Evolutionary conservation across 2,888 invertebrate species (phyloP).

Genomic region (Megaustenia siamemsis): DNA sequence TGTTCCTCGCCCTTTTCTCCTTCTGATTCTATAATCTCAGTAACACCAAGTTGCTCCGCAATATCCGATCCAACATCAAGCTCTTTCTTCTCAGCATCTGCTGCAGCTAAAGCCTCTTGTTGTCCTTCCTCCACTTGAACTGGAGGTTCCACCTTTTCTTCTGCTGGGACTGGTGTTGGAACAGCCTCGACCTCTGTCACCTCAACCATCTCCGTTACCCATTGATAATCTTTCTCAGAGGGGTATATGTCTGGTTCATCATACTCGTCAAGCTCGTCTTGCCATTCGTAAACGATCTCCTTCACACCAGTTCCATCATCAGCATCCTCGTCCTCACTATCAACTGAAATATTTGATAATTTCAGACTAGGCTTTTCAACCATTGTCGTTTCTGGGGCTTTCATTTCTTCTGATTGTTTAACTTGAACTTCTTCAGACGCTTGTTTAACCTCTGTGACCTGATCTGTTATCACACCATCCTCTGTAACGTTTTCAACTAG

Average conservation of each 20-base stretch:
- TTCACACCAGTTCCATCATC: neutral
- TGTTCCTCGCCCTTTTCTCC: conserved; percentile 25
- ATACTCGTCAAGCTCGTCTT: conserved; percentile 47
- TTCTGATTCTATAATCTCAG: neutral
- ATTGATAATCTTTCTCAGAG: conserved; percentile 51
- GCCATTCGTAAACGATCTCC: conserved; percentile 42
- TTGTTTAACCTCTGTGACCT: too few relatives aligned
- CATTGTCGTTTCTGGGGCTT: too few relatives aligned
- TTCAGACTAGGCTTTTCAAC: too few relatives aligned
- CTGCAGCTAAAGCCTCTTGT: neutral
- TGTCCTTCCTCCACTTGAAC: neutral
- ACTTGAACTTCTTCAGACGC: too few relatives aligned
- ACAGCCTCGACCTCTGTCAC: conserved; percentile 8
- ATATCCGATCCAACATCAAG: neutral
- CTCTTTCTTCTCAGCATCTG: conserved; percentile 17
- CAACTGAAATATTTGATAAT: too few relatives aligned
- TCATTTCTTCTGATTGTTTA: too few relatives aligned
- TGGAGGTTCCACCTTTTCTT: neutral
- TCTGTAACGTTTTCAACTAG: too few relatives aligned
- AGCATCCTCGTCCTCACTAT: neutral
- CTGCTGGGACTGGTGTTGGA: neutral
- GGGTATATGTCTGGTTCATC: conserved; percentile 54
- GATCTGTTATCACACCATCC: too few relatives aligned
- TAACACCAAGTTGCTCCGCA: neutral
- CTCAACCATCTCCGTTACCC: conserved; percentile 44